phyloP scores from a whole-genome alignment of 2,113 vertebrate genomes.

The Hemicordylus capensis region DNA sequence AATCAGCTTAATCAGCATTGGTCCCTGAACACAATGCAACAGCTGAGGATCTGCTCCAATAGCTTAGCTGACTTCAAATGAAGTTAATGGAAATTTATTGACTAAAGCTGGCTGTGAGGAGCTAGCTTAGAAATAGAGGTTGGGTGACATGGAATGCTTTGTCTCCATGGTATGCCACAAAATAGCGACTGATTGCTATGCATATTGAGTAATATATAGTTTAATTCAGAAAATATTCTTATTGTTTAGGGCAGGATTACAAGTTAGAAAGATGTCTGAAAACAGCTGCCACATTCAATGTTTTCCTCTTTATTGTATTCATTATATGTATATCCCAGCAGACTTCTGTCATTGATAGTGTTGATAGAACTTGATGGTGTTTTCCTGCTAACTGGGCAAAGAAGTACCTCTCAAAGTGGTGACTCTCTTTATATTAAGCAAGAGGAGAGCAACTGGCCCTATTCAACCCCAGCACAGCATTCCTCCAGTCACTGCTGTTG shows the following conservation, averaged over 20 bases:
- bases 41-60: background rate
- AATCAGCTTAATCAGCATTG: background rate
- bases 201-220: background rate
- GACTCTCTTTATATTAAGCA: no score
- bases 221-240: no score
- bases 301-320: background rate
- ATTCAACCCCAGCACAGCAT: no score
- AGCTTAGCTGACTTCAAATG: background rate
- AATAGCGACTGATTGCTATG: background rate
- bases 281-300: background rate
- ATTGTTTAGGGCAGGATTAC: no score
- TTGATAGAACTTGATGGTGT: no score
- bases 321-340: no score
- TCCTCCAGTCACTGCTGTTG: no score
- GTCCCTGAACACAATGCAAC: background rate
- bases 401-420: no score
- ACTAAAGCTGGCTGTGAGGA: background rate
- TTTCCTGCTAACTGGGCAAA: no score
- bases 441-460: no score
- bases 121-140: background rate
- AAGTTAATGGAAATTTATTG: background rate
- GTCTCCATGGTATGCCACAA: background rate
- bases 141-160: background rate
- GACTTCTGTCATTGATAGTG: no score
- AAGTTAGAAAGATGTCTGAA: background rate